Conservation (phyloP, 2,113 vertebrate species). For the Scartelaos histophorus region DNA sequence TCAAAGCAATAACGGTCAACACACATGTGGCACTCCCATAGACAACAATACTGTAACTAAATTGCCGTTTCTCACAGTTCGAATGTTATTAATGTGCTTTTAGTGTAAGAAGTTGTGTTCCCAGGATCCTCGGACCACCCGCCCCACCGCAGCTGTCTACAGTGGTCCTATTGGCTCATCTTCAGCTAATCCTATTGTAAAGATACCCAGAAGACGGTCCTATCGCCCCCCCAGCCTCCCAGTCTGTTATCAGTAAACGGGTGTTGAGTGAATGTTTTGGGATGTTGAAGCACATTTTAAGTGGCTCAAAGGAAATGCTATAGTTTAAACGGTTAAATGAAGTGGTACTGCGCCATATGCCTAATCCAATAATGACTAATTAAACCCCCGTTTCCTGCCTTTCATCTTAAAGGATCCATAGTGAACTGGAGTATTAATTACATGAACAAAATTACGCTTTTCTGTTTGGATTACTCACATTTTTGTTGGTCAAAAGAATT, state of each 20-base stretch:
- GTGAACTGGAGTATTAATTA: background rate
- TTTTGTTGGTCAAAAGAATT: background rate
- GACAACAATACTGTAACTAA: constrained; percentile 41
- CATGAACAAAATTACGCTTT: background rate
- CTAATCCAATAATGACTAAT: background rate
- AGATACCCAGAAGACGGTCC: constrained; percentile 53
- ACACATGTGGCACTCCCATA: constrained; percentile 24
- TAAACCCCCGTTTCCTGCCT: background rate
- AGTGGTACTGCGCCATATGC: background rate
- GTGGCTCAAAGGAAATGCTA: background rate
- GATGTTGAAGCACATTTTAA: background rate
- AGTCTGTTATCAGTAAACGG: background rate
- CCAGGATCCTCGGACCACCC: constrained; percentile 48
- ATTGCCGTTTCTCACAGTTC: constrained; percentile 46
- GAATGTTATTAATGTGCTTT: constrained; percentile 11
- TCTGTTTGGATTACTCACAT: background rate
- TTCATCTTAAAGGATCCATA: background rate
- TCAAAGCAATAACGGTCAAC: constrained; percentile 29
- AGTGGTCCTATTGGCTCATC: constrained; percentile 53
- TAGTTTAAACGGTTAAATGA: background rate
- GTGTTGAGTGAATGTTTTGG: constrained; percentile 2
- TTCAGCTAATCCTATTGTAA: constrained; percentile 57
- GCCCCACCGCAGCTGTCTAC: constrained; percentile 59
- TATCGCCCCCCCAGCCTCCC: constrained; percentile 10
- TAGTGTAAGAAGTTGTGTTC: constrained; percentile 41